phyloP scores from a whole-genome alignment of 2,888 invertebrate species.

The Chrysomela aeneicollis region DNA sequence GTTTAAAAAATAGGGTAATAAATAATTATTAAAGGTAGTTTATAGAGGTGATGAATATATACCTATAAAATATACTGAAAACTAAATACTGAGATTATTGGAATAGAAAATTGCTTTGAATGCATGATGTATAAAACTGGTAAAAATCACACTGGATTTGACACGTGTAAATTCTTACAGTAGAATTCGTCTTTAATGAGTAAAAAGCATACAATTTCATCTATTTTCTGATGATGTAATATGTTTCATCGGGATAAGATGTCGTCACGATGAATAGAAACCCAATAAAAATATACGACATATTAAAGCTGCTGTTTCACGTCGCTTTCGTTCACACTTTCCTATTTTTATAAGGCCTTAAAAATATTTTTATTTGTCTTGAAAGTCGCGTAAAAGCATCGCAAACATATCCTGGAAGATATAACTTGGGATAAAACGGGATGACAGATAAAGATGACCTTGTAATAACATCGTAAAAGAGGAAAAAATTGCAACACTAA shows the following conservation, averaged over 20 bases:
- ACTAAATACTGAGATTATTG: too few relatives aligned
- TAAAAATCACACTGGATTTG: too few relatives aligned
- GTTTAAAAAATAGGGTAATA: too few relatives aligned
- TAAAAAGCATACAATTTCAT: too few relatives aligned
- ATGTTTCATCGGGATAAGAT: background rate
- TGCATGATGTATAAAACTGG: too few relatives aligned
- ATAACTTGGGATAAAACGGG: conserved; percentile 1
- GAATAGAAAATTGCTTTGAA: too few relatives aligned
- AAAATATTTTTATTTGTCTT: conserved; percentile 26
- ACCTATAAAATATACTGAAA: too few relatives aligned
- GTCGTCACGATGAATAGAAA: background rate
- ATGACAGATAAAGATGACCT: conserved; percentile 15
- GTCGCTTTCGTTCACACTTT: conserved; percentile 20
- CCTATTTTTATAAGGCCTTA: conserved; percentile 21
- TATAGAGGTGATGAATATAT: too few relatives aligned
- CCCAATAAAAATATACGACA: conserved; percentile 17
- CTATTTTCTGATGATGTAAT: background rate
- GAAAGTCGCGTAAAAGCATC: conserved; percentile 22
- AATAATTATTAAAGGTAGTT: too few relatives aligned
- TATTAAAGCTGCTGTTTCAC: conserved; percentile 15
- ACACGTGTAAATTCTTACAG: too few relatives aligned
- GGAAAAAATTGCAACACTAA: background rate
- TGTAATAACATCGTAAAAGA: conserved; percentile 5
- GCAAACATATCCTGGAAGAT: conserved; percentile 22
- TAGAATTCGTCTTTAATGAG: too few relatives aligned